A percentile compares a stretch with the other conserved stretches of the same genome.
Conservation (phyloP, 1,140 invertebrate genomes). For the Acromyrmex charruanus region DNA sequence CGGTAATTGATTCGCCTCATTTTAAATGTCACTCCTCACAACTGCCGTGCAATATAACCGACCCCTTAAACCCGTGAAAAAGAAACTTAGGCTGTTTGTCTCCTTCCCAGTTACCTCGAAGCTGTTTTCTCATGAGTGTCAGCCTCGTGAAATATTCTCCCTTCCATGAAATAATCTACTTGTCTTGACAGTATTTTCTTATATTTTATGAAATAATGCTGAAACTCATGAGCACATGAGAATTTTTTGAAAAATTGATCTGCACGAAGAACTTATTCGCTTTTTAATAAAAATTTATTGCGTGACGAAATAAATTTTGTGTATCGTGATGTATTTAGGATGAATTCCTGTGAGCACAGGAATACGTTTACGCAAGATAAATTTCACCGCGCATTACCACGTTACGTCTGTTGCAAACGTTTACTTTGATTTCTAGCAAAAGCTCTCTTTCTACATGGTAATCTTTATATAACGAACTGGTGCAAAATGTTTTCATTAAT, state of each 20-base stretch:
- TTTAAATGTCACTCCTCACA: not conserved
- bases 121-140: conserved; percentile 44
- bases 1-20: conserved; percentile 48
- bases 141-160: conserved; percentile 43
- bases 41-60: conserved; percentile 38
- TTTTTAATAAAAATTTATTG: conserved; percentile 9
- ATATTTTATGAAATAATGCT: conserved; percentile 26
- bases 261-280: not conserved
- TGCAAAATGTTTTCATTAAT: not conserved
- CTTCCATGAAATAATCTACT: conserved; percentile 35
- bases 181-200: conserved; percentile 34
- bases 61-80: conserved; percentile 33
- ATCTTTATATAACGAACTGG: conserved; percentile 36
- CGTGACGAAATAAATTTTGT: not conserved
- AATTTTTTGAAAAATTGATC: not conserved
- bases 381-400: not conserved
- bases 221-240: not conserved
- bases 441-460: not conserved
- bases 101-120: not conserved
- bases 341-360: not conserved
- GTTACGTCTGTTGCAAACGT: not conserved
- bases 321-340: not conserved
- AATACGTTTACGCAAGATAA: conserved; percentile 24
- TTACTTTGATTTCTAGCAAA: conserved; percentile 19
- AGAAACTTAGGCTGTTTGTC: conserved; percentile 51